A percentile compares a stretch with the other conserved stretches of the same genome.
Evolutionary conservation across 2,797 vertebrate species (phyloP).

Genomic region (Poeciliopsis turneri): DNA sequence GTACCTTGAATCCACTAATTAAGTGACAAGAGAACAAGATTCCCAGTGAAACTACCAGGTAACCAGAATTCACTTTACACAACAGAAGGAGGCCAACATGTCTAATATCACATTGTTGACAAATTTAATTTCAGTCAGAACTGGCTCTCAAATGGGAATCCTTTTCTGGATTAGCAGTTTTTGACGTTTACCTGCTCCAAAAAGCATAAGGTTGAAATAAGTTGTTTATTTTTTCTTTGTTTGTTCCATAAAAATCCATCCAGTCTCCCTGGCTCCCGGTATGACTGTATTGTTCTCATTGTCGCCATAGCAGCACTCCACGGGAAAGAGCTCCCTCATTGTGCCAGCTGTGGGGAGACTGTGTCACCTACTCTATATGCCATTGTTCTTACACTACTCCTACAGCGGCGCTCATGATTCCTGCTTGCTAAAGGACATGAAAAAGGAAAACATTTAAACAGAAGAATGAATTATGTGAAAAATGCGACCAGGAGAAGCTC

Average conservation of each 20-base stretch:
- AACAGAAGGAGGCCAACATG: no score
- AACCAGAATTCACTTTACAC: no score
- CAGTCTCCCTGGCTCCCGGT: not conserved
- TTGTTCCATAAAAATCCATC: not conserved
- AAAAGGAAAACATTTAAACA: constrained; percentile 18
- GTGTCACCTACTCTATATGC: constrained; percentile 39
- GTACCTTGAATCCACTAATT: no score
- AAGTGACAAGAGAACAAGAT: no score
- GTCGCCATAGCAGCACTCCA: constrained; percentile 5
- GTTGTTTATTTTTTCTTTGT: not conserved
- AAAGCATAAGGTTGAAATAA: not conserved
- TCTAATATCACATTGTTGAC: not conserved
- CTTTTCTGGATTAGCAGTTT: not conserved
- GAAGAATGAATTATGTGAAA: constrained; percentile 37
- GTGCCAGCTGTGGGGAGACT: constrained; percentile 20
- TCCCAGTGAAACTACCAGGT: no score
- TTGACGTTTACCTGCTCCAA: not conserved
- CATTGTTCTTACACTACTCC: constrained; percentile 26
- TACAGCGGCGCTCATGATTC: not conserved
- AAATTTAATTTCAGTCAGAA: not conserved
- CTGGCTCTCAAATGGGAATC: not conserved
- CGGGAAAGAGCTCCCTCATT: constrained; percentile 28
- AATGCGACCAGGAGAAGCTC: not conserved
- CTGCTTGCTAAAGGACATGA: constrained; percentile 6
- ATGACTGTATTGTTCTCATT: not conserved